These are phyloP conservation scores for Drosophila repletoides DNA, from an alignment of 1,140 invertebrate species.

Conservation along the genomic window DNA sequence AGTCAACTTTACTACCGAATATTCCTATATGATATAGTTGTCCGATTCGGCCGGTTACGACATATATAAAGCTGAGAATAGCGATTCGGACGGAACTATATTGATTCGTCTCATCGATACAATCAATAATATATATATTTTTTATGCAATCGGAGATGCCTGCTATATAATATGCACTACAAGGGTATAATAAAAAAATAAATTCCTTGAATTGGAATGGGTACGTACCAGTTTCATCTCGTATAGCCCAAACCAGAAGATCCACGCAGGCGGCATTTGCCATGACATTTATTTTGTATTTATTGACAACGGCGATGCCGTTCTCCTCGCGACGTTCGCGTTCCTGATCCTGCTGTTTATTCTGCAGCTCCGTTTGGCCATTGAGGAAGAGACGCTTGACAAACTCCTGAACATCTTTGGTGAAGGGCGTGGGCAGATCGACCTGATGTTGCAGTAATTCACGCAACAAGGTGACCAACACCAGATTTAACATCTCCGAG, in stretches of 20 bases:
- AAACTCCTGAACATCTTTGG: conserved; percentile 92
- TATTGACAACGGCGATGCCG: conserved; percentile 88
- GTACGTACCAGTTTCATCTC: conserved; percentile 94
- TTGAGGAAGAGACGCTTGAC: conserved; percentile 92
- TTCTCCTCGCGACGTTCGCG: conserved; percentile 91
- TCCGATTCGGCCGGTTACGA: too few relatives aligned
- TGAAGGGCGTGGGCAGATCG: conserved; percentile 94
- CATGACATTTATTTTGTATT: conserved; percentile 97
- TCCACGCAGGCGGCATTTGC: conserved; percentile 98
- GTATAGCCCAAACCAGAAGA: conserved; percentile 97
- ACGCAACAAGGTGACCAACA: conserved; percentile 94
- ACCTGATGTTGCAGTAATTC: conserved; percentile 95
- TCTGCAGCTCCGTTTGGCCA: conserved; percentile 95
- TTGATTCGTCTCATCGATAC: too few relatives aligned
- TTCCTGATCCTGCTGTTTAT: conserved; percentile 91
- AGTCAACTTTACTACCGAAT: too few relatives aligned
- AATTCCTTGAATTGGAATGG: neutral
- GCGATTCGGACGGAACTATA: too few relatives aligned
- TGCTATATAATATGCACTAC: neutral
- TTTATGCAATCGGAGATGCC: too few relatives aligned
- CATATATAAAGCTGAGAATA: too few relatives aligned
- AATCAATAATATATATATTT: too few relatives aligned
- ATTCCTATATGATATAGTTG: too few relatives aligned
- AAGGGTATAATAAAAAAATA: too few relatives aligned
- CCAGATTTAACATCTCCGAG: conserved; percentile 96